A percentile compares a stretch with the other conserved stretches of the same genome.
Conservation (phyloP, 2,113 vertebrate species). For the Zootoca vivipara region DNA sequence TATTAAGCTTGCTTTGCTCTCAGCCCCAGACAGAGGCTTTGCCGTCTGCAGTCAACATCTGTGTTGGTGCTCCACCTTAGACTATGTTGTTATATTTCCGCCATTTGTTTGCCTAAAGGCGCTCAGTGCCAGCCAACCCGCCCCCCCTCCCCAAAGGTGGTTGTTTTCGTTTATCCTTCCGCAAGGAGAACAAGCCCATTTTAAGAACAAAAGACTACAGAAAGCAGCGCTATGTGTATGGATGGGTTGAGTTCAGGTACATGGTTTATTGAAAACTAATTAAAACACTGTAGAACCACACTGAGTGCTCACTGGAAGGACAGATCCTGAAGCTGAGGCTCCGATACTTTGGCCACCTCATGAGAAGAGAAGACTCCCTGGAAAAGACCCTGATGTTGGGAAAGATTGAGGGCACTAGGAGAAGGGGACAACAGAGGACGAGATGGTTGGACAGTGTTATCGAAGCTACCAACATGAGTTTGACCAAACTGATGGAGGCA, state of each 20-base stretch:
- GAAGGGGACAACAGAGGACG: too few relatives aligned
- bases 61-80: background rate
- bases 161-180: background rate
- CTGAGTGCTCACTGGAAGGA: too few relatives aligned
- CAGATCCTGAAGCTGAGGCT: too few relatives aligned
- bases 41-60: constrained; percentile 4
- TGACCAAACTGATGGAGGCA: too few relatives aligned
- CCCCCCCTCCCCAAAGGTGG: background rate
- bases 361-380: too few relatives aligned
- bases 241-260: background rate
- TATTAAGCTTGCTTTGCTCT: background rate
- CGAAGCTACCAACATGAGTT: too few relatives aligned
- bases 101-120: background rate
- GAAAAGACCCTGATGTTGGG: too few relatives aligned
- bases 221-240: background rate
- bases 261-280: background rate
- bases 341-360: too few relatives aligned
- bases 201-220: background rate
- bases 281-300: too few relatives aligned
- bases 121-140: background rate
- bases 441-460: too few relatives aligned
- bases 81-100: background rate
- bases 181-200: background rate
- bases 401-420: too few relatives aligned
- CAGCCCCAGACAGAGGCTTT: background rate